Evolutionary conservation across 1,140 invertebrate species (phyloP), one percentile per base, ranked within the genome.

Genomic region (Trinorchestia longiramus): DNA sequence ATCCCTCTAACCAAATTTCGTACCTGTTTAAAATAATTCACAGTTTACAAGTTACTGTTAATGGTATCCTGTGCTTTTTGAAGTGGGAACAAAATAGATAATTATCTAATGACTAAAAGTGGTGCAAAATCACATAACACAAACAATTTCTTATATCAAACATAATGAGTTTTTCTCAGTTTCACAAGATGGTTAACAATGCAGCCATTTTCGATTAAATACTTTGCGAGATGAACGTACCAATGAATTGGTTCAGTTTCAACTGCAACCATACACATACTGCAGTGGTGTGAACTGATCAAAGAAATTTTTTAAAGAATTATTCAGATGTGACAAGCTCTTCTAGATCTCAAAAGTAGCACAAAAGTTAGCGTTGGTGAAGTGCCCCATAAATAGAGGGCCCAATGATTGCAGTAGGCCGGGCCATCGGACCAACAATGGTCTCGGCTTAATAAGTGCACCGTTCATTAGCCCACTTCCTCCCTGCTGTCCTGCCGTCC

Each of bases 391-490:
- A 77, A 77, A 77, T 77, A 36, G 62, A 15, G 62, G 62, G 28
- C 62, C 62, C 62, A 77, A 77, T 77, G 62, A 77, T 77, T 77
- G 62, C 62, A 77, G 62, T 36, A 28, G 62, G 11, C 62, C 62
- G 62, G 28, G 62, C 62, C 62, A 77, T 77, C 62, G 62, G 62
- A 3, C 88, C 88, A 91, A 91, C 88, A 91, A 91, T 43, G 88
- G 43, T 41, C 88, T 0, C 4, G 41, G 4, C 88, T 91, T 91
- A 91, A 91, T 91, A 91, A 43, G 43, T 43, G 88, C 88, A 15
- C 8, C 88, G 88, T 91, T 91, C 88, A 91, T 91, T 91, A 91
- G 88, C 43, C 41, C 41, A 43, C 88, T 91, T 91, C 88, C 88
- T 91, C 88, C 15, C 11, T 44, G 41, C 19, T 91, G 88, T 91